phyloP scores from a whole-genome alignment of 2,113 vertebrate species.

The Albula glossodonta region DNA sequence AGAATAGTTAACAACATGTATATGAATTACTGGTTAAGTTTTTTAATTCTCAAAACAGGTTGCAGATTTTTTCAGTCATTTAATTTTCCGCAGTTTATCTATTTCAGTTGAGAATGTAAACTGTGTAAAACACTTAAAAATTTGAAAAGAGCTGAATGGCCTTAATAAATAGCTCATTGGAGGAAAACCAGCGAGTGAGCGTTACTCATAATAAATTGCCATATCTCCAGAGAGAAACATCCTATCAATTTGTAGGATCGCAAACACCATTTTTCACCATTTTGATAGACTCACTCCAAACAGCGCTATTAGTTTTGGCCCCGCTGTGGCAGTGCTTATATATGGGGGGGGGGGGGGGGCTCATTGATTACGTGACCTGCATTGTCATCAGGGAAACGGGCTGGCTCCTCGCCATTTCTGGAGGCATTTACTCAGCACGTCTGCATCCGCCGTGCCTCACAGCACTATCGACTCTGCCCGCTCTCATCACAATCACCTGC shows the following conservation, averaged over 20 bases:
- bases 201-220: neutral
- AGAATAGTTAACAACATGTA: too few species aligned
- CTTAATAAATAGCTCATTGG: too few species aligned
- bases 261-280: neutral
- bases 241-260: neutral
- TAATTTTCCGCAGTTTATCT: too few species aligned
- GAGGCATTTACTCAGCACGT: conserved; percentile 15
- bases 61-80: too few species aligned
- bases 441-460: conserved; percentile 32
- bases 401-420: conserved; percentile 30
- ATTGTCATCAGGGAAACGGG: conserved; percentile 43
- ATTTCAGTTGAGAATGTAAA: too few species aligned
- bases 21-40: too few species aligned
- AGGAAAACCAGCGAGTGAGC: too few species aligned
- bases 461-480: conserved; percentile 27
- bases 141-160: too few species aligned
- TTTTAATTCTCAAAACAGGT: too few species aligned
- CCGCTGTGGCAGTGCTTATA: neutral
- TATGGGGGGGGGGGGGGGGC: neutral
- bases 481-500: conserved; percentile 13
- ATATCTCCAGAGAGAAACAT: neutral
- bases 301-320: neutral
- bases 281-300: neutral
- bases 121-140: too few species aligned
- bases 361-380: conserved; percentile 32